Conservation (phyloP, 2,888 invertebrate genomes). For the Acleris literana region DNA sequence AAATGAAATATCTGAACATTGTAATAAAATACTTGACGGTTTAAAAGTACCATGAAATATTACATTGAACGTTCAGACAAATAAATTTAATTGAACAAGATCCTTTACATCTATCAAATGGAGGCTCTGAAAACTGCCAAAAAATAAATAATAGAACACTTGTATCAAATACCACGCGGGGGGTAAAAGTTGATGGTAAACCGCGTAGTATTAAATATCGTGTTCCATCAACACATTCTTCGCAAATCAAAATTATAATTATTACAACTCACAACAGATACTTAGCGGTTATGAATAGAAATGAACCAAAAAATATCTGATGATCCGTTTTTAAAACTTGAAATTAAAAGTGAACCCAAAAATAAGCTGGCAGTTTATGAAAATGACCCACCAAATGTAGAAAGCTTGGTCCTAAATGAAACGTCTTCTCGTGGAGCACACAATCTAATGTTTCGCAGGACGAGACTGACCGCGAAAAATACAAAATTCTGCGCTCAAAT, state of each 20-base stretch:
- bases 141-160: background rate
- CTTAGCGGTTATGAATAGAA: background rate
- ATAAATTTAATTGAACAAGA: constrained; percentile 9
- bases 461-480: constrained; percentile 24
- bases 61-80: constrained; percentile 20
- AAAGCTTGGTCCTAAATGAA: constrained; percentile 11
- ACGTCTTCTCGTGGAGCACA: constrained; percentile 18
- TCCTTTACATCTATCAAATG: constrained; percentile 4
- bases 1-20: constrained; percentile 12
- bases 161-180: constrained; percentile 2
- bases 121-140: constrained; percentile 11
- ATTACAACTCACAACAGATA: constrained; percentile 7
- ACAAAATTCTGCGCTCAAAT: constrained; percentile 21
- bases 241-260: background rate
- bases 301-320: background rate
- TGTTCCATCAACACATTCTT: background rate
- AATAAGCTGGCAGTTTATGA: constrained; percentile 12
- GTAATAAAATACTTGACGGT: constrained; percentile 10
- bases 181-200: background rate
- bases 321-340: background rate
- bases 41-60: constrained; percentile 14
- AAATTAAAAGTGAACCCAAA: constrained; percentile 12
- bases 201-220: constrained; percentile 3
- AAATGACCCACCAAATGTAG: constrained; percentile 11
- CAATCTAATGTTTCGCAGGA: constrained; percentile 10